phyloP scores from a whole-genome alignment of 1,140 invertebrate genomes.

The Drosophila malerkotliana region DNA sequence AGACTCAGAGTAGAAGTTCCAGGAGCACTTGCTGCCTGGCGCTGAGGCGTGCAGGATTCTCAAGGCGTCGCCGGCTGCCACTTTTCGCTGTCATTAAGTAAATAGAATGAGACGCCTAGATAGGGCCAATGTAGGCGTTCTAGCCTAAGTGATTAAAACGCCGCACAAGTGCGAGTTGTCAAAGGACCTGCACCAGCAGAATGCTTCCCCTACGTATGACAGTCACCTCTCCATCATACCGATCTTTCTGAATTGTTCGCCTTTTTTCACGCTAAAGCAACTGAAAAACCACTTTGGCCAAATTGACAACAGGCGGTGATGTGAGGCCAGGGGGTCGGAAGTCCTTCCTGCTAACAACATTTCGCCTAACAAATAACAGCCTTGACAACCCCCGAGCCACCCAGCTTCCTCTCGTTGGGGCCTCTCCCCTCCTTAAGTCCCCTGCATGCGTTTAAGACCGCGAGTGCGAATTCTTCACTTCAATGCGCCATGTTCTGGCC shows the following conservation, averaged over 20 bases:
- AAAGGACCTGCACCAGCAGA: conserved; percentile 22
- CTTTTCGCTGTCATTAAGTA: conserved; percentile 83
- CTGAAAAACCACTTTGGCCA: conserved; percentile 84
- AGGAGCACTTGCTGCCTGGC: conserved; percentile 51
- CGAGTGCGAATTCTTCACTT: conserved; percentile 84
- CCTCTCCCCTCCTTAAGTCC: conserved; percentile 1
- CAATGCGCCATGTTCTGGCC: conserved; percentile 63
- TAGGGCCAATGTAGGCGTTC: conserved; percentile 76
- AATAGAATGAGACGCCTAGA: conserved; percentile 75
- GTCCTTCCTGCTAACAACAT: conserved; percentile 75
- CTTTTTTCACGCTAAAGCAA: conserved; percentile 83
- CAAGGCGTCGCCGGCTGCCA: conserved; percentile 62
- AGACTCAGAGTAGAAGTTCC: conserved; percentile 20
- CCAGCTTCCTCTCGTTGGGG: neutral
- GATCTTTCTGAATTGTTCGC: conserved; percentile 48
- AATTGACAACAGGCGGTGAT: conserved; percentile 74
- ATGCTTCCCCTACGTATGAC: neutral
- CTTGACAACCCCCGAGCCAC: conserved; percentile 31
- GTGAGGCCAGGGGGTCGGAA: conserved; percentile 27
- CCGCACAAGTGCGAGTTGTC: conserved; percentile 78
- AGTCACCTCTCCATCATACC: neutral
- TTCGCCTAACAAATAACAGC: conserved; percentile 54
- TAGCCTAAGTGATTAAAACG: conserved; percentile 83
- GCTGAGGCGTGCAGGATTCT: conserved; percentile 45
- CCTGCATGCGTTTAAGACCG: conserved; percentile 63